Evolutionary conservation across 2,797 vertebrate species (phyloP).

Genomic region (Enteromius unitaeniatus): DNA sequence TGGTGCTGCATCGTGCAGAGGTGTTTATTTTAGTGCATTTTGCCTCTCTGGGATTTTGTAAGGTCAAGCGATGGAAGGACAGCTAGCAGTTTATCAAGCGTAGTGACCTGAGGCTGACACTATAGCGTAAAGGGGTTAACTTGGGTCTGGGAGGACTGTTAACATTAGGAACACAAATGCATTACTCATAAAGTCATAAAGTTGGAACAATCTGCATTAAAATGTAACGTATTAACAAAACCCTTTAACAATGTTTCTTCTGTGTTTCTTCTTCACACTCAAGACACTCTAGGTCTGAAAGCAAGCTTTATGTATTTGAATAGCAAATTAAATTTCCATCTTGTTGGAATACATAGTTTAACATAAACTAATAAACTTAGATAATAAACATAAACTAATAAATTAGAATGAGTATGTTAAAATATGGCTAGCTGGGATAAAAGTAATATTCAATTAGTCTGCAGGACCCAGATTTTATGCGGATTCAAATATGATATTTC

Average conservation of each 20-base stretch:
- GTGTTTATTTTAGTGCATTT: constrained; percentile 27
- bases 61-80: constrained; percentile 6
- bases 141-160: background rate
- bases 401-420: background rate
- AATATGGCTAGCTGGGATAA: background rate
- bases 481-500: background rate
- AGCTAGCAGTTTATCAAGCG: constrained; percentile 21
- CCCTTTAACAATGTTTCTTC: too few relatives aligned
- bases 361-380: background rate
- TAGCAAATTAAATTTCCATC: background rate
- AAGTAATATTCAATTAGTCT: too few relatives aligned
- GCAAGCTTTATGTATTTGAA: background rate
- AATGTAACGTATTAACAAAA: background rate
- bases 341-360: background rate
- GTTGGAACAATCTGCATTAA: background rate
- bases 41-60: constrained; percentile 19
- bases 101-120: constrained; percentile 5
- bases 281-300: background rate
- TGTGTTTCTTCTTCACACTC: background rate
- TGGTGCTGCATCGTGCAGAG: background rate
- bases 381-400: too few relatives aligned
- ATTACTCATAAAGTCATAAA: constrained; percentile 3
- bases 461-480: background rate
- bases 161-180: constrained; percentile 8
- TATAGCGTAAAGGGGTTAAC: constrained; percentile 6